Conservation (phyloP, 2,888 invertebrate species). For the Pterostichus madidus region DNA sequence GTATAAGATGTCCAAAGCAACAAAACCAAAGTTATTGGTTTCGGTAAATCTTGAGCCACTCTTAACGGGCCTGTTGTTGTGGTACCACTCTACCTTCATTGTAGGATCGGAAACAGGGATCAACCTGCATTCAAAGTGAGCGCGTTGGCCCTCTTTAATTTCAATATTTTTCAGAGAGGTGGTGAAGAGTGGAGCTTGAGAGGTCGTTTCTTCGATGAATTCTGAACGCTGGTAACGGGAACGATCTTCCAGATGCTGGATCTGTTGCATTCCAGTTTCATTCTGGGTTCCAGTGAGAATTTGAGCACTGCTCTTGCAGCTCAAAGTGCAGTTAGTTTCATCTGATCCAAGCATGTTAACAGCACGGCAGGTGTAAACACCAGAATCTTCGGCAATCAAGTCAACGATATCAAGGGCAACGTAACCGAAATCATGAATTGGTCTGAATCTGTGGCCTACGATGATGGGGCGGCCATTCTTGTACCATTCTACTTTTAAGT, state of each 20-base stretch:
- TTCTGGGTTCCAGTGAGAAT: constrained; percentile 92
- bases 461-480: constrained; percentile 96
- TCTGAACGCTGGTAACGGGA: constrained; percentile 88
- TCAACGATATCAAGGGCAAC: constrained; percentile 98
- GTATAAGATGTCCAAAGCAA: constrained; percentile 96
- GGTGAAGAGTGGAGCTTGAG: constrained; percentile 95
- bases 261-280: constrained; percentile 92
- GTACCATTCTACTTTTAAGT: constrained; percentile 97
- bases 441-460: constrained; percentile 96
- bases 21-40: constrained; percentile 98
- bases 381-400: constrained; percentile 96
- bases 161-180: constrained; percentile 94
- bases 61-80: constrained; percentile 93
- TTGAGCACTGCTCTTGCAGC: constrained; percentile 88
- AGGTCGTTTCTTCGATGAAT: constrained; percentile 89
- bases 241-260: constrained; percentile 92
- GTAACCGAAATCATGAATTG: constrained; percentile 99
- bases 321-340: constrained; percentile 87
- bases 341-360: constrained; percentile 94
- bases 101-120: constrained; percentile 96
- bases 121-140: constrained; percentile 95
- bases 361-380: constrained; percentile 95
- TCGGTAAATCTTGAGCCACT: constrained; percentile 97
- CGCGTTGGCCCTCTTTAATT: constrained; percentile 95
- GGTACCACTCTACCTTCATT: constrained; percentile 97